Percentiles rank a stretch among this genome's conserved stretches.
Conservation (phyloP, 2,888 invertebrate species). For the Malthinus seriepunctatus region DNA sequence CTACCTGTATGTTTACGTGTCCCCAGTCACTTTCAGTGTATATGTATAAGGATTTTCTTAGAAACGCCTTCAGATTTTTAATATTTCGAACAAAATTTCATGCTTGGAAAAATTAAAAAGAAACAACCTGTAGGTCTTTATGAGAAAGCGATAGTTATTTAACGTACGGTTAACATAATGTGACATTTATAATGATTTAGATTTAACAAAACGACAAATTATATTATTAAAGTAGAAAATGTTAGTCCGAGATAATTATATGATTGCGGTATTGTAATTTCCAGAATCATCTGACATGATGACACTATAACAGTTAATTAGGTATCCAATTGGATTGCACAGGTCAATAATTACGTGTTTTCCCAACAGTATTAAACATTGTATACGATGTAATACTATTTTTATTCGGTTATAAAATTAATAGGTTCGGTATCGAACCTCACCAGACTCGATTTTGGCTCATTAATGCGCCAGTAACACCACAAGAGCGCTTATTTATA, state of each 20-base stretch:
- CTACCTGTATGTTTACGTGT: too few species aligned
- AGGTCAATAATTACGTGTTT: slow-evolving; percentile 27
- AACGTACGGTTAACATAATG: too few species aligned
- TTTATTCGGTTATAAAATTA: slow-evolving; percentile 43
- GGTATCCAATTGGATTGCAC: slow-evolving; percentile 26
- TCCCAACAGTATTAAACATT: slow-evolving; percentile 28
- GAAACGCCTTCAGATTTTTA: too few species aligned
- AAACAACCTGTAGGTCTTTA: too few species aligned
- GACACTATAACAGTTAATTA: slow-evolving; percentile 29
- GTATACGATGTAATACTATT: slow-evolving; percentile 39
- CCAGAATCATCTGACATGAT: slow-evolving; percentile 23
- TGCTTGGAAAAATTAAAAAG: too few species aligned
- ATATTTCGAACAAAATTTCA: too few species aligned
- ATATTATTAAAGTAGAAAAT: slow-evolving; percentile 1
- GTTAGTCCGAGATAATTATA: slow-evolving; percentile 16
- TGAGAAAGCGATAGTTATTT: too few species aligned
- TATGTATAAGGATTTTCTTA: too few species aligned
- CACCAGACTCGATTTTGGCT: slow-evolving; percentile 40
- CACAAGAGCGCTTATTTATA: slow-evolving; percentile 40
- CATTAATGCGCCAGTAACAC: slow-evolving; percentile 36
- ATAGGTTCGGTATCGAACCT: slow-evolving; percentile 42
- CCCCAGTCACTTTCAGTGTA: too few species aligned
- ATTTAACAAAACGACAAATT: too few species aligned
- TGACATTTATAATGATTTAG: too few species aligned
- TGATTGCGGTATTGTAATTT: slow-evolving; percentile 22